Conservation (phyloP, 2,888 invertebrate species). For the Sylvicola cinctus region DNA sequence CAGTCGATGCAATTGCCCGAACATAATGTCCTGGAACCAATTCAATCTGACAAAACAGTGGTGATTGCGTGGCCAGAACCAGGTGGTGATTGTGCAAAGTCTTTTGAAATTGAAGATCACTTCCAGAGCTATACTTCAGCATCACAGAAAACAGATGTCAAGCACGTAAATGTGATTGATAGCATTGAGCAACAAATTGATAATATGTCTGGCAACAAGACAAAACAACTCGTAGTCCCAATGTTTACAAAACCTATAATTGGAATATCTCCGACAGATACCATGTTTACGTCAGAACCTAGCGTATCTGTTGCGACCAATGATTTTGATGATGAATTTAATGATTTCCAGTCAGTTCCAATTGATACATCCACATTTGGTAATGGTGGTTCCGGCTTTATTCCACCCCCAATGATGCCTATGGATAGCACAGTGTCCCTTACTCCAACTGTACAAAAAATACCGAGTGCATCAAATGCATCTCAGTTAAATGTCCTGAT, state of each 20-base stretch:
- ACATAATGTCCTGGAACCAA: not conserved
- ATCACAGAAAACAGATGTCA: not conserved
- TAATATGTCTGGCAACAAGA: not conserved
- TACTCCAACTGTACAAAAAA: no score
- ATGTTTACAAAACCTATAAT: constrained; percentile 2
- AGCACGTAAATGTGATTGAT: no score
- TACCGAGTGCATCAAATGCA: no score
- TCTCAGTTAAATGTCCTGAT: no score
- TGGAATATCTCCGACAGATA: constrained; percentile 4
- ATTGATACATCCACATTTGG: not conserved
- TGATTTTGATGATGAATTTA: constrained; percentile 26
- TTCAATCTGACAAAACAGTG: not conserved
- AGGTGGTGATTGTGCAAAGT: not conserved
- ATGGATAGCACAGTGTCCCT: not conserved
- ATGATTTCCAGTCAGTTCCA: constrained; percentile 25
- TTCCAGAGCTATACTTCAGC: not conserved
- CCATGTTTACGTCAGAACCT: constrained; percentile 1
- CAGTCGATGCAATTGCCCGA: constrained; percentile 4
- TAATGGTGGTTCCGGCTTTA: not conserved
- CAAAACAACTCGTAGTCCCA: no score
- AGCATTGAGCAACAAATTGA: no score
- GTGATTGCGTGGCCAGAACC: constrained; percentile 6
- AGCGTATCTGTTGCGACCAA: constrained; percentile 4
- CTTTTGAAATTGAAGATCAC: not conserved
- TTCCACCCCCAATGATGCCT: not conserved